Base-by-base conservation (phyloP, 2,113 vertebrate species). In the Cnemophilus loriae region DNA sequence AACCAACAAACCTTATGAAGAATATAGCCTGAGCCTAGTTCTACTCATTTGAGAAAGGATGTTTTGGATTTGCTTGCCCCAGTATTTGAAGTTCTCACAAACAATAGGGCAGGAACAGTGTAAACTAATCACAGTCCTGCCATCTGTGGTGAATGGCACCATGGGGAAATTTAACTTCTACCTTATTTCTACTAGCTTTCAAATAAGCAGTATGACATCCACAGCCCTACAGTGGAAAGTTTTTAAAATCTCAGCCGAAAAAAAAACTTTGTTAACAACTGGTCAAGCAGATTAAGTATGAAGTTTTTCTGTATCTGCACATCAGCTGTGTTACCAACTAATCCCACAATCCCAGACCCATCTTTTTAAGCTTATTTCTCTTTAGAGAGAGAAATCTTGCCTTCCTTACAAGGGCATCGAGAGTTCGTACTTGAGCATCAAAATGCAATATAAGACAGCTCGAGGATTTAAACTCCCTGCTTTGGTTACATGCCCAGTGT, bases 401-500 rank as follows among this genome's bases (percentile, higher is more conserved):
- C 15, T 15, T 21, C 57, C 55, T 65, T 59, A 17, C 15, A 53
- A 71, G 39, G n/a, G 2, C 37, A 50, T 3, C 13, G 3, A 55
- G 14, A 3, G 7, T 3, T 13, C 14, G 5, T 2, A 56, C 6
- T 33, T 4, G 13, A 13, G 69, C 35, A n/a, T 6, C 22, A 49
- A 84, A 75, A 64, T 0, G 8, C n/a, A 35, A 9, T 0, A 11
- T 1, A 32, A 10, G 26, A 6, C 12, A 27, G 8, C 37, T 12
- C 28, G 4, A 27, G 6, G 33, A 37, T 3, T 16, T 13, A 17
- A 10, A 3, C 15, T 60, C 6, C 2, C n/a, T 3, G 1, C 33
- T 70, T 16, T 6, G 5, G 7, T 1, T 20, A 28, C 17, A 1
- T 1, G 46, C 0, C 9, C 56, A 2, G 11, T 1, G 23, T 7